Conservation (phyloP, 2,113 vertebrate species). For the Austrofundulus limnaeus region DNA sequence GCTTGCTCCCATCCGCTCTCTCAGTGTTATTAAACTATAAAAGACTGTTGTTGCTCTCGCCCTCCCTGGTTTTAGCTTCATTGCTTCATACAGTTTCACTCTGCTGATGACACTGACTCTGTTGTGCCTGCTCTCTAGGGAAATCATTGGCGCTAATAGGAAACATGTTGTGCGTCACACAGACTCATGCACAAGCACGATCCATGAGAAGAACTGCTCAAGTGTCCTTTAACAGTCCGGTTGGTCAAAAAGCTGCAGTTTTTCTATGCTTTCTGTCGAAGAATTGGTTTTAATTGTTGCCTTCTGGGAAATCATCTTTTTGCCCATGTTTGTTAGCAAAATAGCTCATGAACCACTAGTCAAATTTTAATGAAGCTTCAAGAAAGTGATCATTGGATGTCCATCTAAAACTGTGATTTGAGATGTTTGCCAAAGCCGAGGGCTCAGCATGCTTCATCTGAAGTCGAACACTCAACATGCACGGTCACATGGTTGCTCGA, state of each 20-base stretch:
- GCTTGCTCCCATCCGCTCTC: slow-evolving; percentile 50
- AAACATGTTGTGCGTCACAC: slow-evolving; percentile 66
- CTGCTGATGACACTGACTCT: slow-evolving; percentile 69
- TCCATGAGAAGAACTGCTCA: not conserved
- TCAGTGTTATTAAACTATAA: slow-evolving; percentile 66
- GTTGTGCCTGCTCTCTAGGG: slow-evolving; percentile 59
- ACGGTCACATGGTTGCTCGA: too few species aligned
- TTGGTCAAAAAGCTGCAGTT: not conserved
- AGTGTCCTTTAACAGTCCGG: slow-evolving; percentile 24
- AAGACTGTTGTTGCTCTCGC: slow-evolving; percentile 56
- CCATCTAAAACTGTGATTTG: too few species aligned
- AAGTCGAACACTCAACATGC: too few species aligned
- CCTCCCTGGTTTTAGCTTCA: slow-evolving; percentile 58
- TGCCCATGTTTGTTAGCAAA: too few species aligned
- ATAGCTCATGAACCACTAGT: too few species aligned
- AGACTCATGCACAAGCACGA: slow-evolving; percentile 4
- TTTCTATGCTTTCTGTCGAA: not conserved
- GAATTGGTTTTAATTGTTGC: not conserved
- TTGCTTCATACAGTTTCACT: slow-evolving; percentile 60
- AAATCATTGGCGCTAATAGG: slow-evolving; percentile 73
- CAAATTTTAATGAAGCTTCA: too few species aligned
- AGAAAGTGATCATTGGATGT: too few species aligned
- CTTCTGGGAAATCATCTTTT: too few species aligned
- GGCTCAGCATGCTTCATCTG: too few species aligned
- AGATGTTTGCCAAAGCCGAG: too few species aligned